Evolutionary conservation across 2,113 vertebrate species (phyloP), one percentile per base, ranked within the genome.

Genomic region (Crotophaga sulcirostris): DNA sequence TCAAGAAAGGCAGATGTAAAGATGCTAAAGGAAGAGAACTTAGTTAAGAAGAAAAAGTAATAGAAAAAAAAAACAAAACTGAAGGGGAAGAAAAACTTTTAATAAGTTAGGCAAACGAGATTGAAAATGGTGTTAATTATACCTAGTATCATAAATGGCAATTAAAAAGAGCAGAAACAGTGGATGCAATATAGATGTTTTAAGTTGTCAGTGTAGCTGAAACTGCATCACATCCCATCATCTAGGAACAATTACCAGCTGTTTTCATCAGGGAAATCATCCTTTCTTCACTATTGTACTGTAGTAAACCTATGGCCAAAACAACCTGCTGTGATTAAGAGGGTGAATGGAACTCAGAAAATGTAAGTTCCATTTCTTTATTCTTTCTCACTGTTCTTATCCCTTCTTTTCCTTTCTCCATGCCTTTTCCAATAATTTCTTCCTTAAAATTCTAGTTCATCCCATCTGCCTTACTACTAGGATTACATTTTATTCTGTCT

Each of bases 71-170:
- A 31, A 10, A 16, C 1, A 81, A 36, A 82, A 79, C 4, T 58
- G 64, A 84, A 51, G 29, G 29, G 25, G 56, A 73, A 64, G 11
- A 38, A 63, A 77, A 92, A 49, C 13, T 83, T 94, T 91, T 80
- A 92, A 63, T 89, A 92, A 82, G 67, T 91, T 92, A 75, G 55
- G 64, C 28, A 89, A 90, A 91, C 11, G 8, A 79, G 58, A 83
- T 42, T 85, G 49, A 94, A 94, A 96, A 91, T 8, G 6, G 58
- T 69, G 62, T 94, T 93, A 95, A 93, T 94, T 95, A 83, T 83
- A 45, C 26, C 47, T 77, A 90, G 33, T 36, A 63, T 69, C 78
- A 95, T 73, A 93, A 94, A 94, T 77, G 78, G 36, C 81, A 96
- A 91, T 85, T 90, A 51, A 70, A 87, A 85, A 58, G 68, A 42